These are phyloP conservation scores for Anthopleura sola DNA, from an alignment of 64 coral and sea anemone genomes.

Conservation along the genomic window DNA sequence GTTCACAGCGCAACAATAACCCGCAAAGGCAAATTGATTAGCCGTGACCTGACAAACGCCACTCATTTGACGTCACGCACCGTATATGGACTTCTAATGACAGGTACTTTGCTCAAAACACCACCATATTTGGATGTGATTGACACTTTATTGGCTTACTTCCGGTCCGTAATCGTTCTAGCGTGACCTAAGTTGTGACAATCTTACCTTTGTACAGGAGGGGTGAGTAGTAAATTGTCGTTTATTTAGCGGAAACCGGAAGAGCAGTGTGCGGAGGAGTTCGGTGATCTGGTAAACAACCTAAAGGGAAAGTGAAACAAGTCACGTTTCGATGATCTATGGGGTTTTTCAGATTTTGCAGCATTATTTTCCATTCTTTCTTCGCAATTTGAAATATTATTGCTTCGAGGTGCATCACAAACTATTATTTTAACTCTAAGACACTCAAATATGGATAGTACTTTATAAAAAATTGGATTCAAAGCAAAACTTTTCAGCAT, in stretches of 20 bases:
- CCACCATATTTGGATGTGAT: conserved; percentile 50
- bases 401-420: not conserved
- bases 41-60: conserved; percentile 64
- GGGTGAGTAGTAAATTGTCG: not conserved
- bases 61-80: conserved; percentile 82
- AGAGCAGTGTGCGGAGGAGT: not conserved
- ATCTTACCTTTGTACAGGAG: not conserved
- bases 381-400: not conserved
- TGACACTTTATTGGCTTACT: conserved; percentile 47
- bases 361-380: not conserved
- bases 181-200: conserved; percentile 1
- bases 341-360: not conserved
- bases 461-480: no score
- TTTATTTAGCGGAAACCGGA: conserved; percentile 8
- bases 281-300: conserved; percentile 3
- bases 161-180: conserved; percentile 43
- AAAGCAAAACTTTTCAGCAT: no score
- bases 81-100: conserved; percentile 58
- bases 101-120: conserved; percentile 54
- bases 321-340: conserved; percentile 3
- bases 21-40: conserved; percentile 32
- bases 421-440: not conserved
- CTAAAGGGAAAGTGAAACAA: conserved; percentile 11
- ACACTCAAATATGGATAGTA: no score
- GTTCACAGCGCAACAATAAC: conserved; percentile 42